phyloP scores from a whole-genome alignment of 2,888 invertebrate genomes.

The Drosophila ustulata region DNA sequence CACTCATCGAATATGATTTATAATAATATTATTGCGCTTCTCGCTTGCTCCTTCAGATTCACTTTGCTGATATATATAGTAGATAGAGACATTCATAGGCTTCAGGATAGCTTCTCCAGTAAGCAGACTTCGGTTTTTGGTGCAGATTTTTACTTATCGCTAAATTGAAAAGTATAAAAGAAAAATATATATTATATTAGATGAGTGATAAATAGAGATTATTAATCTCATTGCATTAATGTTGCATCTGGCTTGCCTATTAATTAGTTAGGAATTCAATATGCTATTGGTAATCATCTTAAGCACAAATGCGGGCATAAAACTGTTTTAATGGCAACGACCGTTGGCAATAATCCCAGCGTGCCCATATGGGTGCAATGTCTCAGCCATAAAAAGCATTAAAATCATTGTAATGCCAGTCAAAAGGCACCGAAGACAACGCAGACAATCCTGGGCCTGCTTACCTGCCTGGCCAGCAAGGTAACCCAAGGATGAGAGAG shows the following conservation, averaged over 20 bases:
- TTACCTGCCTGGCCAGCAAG: constrained; percentile 61
- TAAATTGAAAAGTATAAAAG: constrained; percentile 21
- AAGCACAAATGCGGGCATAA: constrained; percentile 59
- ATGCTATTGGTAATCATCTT: constrained; percentile 50
- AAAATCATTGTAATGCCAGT: constrained; percentile 79
- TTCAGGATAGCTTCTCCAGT: constrained; percentile 16
- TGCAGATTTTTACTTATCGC: constrained; percentile 61
- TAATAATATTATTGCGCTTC: constrained; percentile 5
- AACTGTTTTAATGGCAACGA: constrained; percentile 58
- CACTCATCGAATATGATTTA: constrained; percentile 2
- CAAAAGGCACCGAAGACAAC: constrained; percentile 59
- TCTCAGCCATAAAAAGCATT: constrained; percentile 73
- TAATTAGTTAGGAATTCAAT: constrained; percentile 61
- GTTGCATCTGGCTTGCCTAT: constrained; percentile 7
- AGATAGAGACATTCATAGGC: constrained; percentile 12
- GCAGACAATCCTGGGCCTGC: constrained; percentile 33
- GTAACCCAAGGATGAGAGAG: constrained; percentile 46
- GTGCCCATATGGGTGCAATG: constrained; percentile 76
- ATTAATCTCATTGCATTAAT: constrained; percentile 28
- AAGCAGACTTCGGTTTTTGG: constrained; percentile 33
- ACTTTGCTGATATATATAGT: constrained; percentile 1
- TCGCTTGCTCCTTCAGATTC: constrained; percentile 20
- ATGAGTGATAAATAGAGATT: constrained; percentile 6
- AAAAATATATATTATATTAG: constrained; percentile 16
- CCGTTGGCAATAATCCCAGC: constrained; percentile 45